Conservation (phyloP, 2,113 vertebrate genomes). For the Tonatia bakeri region DNA sequence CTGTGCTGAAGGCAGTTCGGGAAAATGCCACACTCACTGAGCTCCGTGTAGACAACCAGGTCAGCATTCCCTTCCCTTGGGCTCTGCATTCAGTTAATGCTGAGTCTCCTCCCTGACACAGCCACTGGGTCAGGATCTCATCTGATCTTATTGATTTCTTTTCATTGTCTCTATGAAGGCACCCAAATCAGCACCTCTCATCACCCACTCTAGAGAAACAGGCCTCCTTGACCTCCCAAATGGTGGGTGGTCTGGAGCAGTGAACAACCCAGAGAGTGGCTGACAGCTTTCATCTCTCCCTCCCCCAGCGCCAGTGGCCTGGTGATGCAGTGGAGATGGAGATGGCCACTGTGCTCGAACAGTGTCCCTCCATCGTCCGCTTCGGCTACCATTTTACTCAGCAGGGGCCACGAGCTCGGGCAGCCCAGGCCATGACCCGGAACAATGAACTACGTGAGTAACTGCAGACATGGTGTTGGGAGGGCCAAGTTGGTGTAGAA, state of each 20-base stretch:
- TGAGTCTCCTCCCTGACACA: neutral
- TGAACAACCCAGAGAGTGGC: neutral
- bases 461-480: neutral
- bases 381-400: constrained; percentile 96
- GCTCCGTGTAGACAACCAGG: constrained; percentile 96
- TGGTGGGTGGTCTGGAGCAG: neutral
- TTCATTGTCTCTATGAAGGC: neutral
- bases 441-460: constrained; percentile 94
- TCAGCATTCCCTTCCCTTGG: neutral
- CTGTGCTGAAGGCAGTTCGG: constrained; percentile 88
- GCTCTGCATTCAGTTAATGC: neutral
- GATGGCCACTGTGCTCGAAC: constrained; percentile 94
- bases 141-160: neutral
- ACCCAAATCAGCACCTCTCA: neutral
- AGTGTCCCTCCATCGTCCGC: constrained; percentile 89
- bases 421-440: constrained; percentile 90
- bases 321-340: constrained; percentile 96
- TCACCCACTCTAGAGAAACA: neutral
- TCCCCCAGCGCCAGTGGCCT: constrained; percentile 88
- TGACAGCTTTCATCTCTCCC: neutral
- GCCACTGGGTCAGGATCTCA: neutral
- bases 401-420: constrained; percentile 93
- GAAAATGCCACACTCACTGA: constrained; percentile 85
- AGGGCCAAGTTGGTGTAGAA: neutral
- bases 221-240: neutral